phyloP scores from a whole-genome alignment of 2,797 vertebrate species.

The Megaceryle alcyon region DNA sequence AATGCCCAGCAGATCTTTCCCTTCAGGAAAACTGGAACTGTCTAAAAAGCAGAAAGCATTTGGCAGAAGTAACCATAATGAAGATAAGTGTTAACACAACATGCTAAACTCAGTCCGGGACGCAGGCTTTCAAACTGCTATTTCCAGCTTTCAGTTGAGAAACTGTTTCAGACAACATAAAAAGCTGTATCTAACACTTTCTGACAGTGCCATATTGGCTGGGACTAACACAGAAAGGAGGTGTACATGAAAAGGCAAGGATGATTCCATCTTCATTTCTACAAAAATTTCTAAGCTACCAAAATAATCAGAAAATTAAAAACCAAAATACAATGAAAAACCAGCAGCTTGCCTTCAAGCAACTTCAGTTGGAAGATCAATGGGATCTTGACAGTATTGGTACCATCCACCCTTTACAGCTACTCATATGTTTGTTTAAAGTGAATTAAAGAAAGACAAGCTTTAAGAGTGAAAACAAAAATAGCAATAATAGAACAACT shows the following conservation, averaged over 20 bases:
- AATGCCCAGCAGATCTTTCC: neutral
- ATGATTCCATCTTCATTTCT: conserved; percentile 20
- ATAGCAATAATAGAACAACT: neutral
- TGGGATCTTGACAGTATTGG: neutral
- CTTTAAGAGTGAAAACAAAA: conserved; percentile 17
- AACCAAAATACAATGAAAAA: neutral
- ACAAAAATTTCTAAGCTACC: neutral
- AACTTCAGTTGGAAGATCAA: conserved; percentile 22
- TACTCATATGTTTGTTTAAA: conserved; percentile 44
- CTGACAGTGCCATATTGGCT: conserved; percentile 62
- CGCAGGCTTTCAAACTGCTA: conserved; percentile 24
- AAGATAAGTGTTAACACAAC: conserved; percentile 45
- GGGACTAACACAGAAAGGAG: conserved; percentile 19
- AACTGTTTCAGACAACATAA: conserved; percentile 56
- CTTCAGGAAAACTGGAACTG: neutral
- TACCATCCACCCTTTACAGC: neutral
- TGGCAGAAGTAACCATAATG: conserved; percentile 47
- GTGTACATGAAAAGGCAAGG: neutral
- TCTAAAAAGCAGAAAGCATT: conserved; percentile 35
- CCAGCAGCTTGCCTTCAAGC: neutral
- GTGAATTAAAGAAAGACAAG: conserved; percentile 9
- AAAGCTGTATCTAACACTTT: conserved; percentile 56
- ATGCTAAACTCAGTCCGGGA: neutral
- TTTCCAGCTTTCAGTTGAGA: conserved; percentile 49
- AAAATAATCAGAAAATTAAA: conserved; percentile 45